These are phyloP conservation scores for Podarcis raffonei DNA, from an alignment of 2,113 vertebrate species.

Conservation along the genomic window DNA sequence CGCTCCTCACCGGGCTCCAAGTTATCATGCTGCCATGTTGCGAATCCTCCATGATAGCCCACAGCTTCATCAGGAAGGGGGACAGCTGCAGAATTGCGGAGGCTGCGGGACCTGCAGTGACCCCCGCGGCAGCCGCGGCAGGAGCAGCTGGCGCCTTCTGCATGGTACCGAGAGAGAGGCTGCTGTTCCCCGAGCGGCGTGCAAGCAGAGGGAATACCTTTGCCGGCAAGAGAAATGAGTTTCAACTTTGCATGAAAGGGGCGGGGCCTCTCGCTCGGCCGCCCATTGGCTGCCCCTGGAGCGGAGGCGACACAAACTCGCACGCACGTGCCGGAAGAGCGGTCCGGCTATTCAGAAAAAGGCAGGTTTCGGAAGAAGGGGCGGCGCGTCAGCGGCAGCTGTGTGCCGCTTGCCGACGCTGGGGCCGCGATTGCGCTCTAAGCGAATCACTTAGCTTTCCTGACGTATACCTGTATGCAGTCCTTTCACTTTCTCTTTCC, in stretches of 20 bases:
- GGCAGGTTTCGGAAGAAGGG: no score
- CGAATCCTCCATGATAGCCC: conserved; percentile 61
- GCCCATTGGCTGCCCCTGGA: not conserved
- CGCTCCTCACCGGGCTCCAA: conserved; percentile 57
- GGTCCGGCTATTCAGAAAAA: no score
- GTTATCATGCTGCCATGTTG: conserved; percentile 53
- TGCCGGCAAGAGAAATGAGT: no score
- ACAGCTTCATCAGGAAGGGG: conserved; percentile 63
- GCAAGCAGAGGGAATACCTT: no score
- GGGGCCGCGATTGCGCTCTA: no score
- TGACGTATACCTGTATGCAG: no score
- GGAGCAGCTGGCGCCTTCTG: not conserved
- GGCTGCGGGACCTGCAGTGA: not conserved
- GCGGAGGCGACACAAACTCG: no score
- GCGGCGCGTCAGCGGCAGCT: not conserved
- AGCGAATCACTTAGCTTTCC: no score
- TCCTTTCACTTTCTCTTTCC: no score
- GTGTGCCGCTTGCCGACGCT: not conserved
- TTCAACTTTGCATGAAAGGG: no score
- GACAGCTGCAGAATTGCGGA: conserved; percentile 24
- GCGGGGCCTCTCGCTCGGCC: not conserved
- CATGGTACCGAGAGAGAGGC: not conserved
- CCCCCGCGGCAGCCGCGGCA: not conserved
- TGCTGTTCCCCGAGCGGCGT: no score
- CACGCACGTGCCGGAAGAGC: no score